Evolutionary conservation across 2,113 vertebrate species (phyloP).

Genomic region (Prionailurus viverrinus): DNA sequence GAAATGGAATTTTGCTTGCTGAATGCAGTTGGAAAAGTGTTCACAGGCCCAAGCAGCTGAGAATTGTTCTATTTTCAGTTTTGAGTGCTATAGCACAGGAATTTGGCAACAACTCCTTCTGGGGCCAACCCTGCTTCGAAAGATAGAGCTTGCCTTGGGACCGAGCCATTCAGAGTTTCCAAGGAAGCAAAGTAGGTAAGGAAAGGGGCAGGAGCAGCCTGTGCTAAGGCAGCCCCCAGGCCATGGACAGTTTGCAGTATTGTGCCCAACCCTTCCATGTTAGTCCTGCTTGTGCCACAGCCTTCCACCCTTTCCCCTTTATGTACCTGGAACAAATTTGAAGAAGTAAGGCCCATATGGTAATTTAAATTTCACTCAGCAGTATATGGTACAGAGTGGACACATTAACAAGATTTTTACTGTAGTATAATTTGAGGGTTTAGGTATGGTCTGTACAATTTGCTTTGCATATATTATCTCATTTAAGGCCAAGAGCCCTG

Average conservation of each 20-base stretch:
- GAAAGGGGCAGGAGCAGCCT: neutral
- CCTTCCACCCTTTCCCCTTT: neutral
- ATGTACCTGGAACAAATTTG: neutral
- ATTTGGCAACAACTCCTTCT: neutral
- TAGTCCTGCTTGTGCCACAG: neutral
- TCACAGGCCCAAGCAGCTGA: neutral
- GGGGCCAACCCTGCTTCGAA: neutral
- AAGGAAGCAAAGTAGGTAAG: neutral
- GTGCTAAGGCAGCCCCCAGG: neutral
- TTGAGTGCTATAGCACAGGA: neutral
- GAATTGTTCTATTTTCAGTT: conserved; percentile 15
- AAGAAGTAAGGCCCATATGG: neutral
- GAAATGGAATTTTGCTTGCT: conserved; percentile 29
- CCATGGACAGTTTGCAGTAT: neutral
- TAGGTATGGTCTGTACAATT: neutral
- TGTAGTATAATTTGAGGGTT: neutral
- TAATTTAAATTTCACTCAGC: neutral
- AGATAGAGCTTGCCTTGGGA: neutral
- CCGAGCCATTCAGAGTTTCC: neutral
- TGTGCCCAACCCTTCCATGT: fast-evolving
- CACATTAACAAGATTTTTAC: neutral
- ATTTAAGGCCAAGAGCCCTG: neutral
- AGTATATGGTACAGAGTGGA: neutral
- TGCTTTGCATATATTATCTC: neutral
- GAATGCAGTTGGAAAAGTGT: neutral